Evolutionary conservation across 1,140 invertebrate species (phyloP), one percentile per base, ranked within the genome.

Genomic region (Drosophila melanica): DNA sequence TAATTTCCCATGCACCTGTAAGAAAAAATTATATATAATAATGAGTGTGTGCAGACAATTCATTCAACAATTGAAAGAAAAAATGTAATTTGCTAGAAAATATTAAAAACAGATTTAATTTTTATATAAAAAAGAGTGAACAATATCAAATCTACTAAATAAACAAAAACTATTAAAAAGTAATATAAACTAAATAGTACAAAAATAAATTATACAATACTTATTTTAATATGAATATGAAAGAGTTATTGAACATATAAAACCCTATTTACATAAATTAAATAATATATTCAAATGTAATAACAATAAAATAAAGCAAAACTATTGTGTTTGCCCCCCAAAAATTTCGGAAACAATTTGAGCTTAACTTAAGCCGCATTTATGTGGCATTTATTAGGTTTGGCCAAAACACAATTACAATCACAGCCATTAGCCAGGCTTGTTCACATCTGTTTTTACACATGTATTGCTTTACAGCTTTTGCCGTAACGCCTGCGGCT

Each of bases 391-490:
- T 75, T 77, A 77, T 75, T 69, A 39, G 68, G 14, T 12, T 16
- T 18, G 11, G 33, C 23, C 10, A 41, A 41, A 42, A 58, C 23
- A 58, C 44, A 67, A 67, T 51, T 50, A 60, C 30, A 45, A 58
- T 44, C 41, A 54, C n/a, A 33, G 73, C 77, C 71, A 86, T 87
- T 87, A 87, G 79, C 81, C 23, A 39, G 59, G 54, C 75, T 70
- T 89, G 79, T 86, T 86, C 84, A 82, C 84, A 86, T 82, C 75
- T 81, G 81, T 67, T 78, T 85, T 87, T 82, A 82, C 84, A 86
- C 67, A 79, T 86, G 79, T 87, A 79, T 80, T 65, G 64, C 74
- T 53, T 81, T 71, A 59, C 62, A 87, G 81, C 77, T 74, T 60
- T 60, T 64, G 68, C 45, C n/a, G 27, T 35, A 53, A 39, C 44